Percentiles rank a stretch among this genome's conserved stretches.
Conservation (phyloP, 2,888 invertebrate species). For the Ligdia adustata region DNA sequence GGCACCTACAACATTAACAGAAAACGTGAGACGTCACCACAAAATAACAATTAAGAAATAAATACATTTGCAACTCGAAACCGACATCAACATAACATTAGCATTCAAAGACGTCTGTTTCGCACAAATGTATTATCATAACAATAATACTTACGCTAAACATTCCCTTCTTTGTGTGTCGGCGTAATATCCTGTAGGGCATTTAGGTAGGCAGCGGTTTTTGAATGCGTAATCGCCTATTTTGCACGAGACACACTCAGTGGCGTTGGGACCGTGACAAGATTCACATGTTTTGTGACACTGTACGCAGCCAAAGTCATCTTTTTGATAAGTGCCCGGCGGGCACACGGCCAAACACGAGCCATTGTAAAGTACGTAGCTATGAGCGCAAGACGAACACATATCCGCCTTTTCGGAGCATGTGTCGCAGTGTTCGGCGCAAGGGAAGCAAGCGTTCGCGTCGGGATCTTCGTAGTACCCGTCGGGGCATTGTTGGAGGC, state of each 20-base stretch:
- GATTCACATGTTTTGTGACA: constrained; percentile 92
- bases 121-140: constrained; percentile 47
- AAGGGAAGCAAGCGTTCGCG: constrained; percentile 92
- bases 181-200: constrained; percentile 89
- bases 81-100: constrained; percentile 32
- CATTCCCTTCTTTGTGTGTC: constrained; percentile 92
- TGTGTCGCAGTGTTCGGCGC: constrained; percentile 93
- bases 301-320: constrained; percentile 91
- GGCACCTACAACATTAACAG: constrained; percentile 80
- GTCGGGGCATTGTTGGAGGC: constrained; percentile 93
- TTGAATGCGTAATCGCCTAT: constrained; percentile 88
- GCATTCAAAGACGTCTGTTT: constrained; percentile 31
- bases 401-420: constrained; percentile 93
- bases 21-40: constrained; percentile 9
- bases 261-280: constrained; percentile 90
- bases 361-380: constrained; percentile 92
- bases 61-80: constrained; percentile 24
- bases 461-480: constrained; percentile 93
- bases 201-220: constrained; percentile 88
- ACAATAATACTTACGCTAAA: constrained; percentile 79
- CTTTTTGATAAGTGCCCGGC: constrained; percentile 91
- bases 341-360: constrained; percentile 95
- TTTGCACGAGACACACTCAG: constrained; percentile 92
- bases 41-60: constrained; percentile 18
- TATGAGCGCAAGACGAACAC: constrained; percentile 94